Evolutionary conservation across 2,888 invertebrate genomes (phyloP).

Genomic region (Coelopa pilipes): DNA sequence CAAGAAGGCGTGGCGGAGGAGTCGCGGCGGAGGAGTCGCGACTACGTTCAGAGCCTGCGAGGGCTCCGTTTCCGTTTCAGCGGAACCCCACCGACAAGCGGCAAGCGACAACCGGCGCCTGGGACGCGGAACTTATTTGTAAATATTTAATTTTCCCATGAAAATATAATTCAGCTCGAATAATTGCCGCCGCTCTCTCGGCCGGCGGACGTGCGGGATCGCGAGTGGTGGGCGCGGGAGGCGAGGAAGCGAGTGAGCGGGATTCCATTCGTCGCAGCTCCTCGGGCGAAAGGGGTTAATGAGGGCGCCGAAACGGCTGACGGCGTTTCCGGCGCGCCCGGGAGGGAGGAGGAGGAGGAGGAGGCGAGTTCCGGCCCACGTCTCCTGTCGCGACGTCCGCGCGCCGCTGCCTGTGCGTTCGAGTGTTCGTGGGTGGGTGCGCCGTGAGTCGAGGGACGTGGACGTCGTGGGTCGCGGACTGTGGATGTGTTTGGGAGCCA

Average conservation of each 20-base stretch:
- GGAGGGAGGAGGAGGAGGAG: neutral
- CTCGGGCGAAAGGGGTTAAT: slow-evolving; percentile 31
- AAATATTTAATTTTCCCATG: slow-evolving; percentile 34
- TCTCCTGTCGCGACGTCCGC: neutral
- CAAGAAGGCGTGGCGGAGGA: no score
- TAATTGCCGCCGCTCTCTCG: slow-evolving; percentile 25
- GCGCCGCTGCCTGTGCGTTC: neutral
- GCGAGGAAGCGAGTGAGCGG: no score
- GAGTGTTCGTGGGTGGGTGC: no score
- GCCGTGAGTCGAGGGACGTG: no score
- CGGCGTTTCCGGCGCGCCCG: neutral
- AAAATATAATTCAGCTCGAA: slow-evolving; percentile 35
- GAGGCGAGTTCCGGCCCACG: neutral
- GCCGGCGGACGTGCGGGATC: neutral
- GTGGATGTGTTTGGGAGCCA: slow-evolving; percentile 1
- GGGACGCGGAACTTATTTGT: slow-evolving; percentile 30
- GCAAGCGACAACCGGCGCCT: neutral
- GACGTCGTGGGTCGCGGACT: neutral
- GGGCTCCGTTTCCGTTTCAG: no score
- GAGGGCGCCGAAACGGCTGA: slow-evolving; percentile 14
- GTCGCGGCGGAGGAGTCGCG: no score
- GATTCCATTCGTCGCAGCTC: neutral
- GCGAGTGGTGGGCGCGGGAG: neutral
- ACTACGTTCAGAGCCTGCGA: no score
- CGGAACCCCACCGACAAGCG: no score